phyloP scores from a whole-genome alignment of 2,797 vertebrate genomes.

The Poliocrania exsul region DNA sequence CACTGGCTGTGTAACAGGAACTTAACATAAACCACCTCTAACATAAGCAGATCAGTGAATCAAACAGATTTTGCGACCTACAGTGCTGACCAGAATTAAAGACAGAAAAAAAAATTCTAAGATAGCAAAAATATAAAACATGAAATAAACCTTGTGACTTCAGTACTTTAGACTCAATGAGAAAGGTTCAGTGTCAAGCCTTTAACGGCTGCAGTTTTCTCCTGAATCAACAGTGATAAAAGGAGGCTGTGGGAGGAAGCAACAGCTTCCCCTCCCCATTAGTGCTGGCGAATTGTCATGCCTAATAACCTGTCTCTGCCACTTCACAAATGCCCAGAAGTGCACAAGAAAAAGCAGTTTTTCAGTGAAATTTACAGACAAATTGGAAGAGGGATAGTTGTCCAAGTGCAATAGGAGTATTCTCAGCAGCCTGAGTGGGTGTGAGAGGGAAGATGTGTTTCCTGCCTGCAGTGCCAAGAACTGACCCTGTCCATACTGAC shows the following conservation, averaged over 20 bases:
- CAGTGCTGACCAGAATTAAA: neutral
- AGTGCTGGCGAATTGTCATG: neutral
- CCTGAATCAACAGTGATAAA: neutral
- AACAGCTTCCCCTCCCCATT: too few species aligned
- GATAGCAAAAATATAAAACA: neutral
- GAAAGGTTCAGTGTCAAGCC: neutral
- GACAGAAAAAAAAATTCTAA: neutral
- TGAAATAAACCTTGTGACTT: neutral
- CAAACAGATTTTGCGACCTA: neutral
- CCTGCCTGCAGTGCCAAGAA: neutral
- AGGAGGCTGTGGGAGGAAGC: neutral
- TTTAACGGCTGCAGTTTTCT: neutral
- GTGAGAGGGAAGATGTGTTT: neutral
- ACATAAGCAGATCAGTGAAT: neutral
- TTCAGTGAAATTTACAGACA: neutral
- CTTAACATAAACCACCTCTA: neutral
- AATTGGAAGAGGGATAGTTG: neutral
- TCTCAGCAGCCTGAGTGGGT: neutral
- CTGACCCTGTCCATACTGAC: neutral
- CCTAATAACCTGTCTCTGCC: neutral
- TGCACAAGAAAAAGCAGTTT: neutral
- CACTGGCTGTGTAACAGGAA: neutral
- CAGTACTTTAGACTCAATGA: neutral
- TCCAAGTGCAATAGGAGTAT: rapidly evolving
- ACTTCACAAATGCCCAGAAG: neutral